Evolutionary conservation across 2,888 invertebrate genomes (phyloP).

Genomic region (Aricia artaxerxes): DNA sequence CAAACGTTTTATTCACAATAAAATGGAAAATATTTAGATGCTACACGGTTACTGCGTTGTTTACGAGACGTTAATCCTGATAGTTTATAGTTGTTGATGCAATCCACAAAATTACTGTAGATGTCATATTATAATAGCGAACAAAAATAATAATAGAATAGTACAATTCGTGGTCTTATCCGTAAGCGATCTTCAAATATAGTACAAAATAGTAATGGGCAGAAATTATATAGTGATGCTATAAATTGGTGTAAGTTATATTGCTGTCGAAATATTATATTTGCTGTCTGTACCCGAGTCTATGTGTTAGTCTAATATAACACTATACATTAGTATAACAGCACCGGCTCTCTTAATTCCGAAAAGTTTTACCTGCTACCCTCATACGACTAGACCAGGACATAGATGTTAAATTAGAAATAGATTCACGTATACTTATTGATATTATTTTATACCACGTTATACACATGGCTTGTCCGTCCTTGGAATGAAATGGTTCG

Average conservation of each 20-base stretch:
- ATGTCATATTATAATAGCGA: conserved; percentile 13
- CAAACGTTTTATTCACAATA: conserved; percentile 25
- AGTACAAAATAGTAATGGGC: conserved; percentile 29
- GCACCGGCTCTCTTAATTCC: conserved; percentile 9
- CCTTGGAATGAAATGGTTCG: conserved; percentile 59
- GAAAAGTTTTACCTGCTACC: neutral
- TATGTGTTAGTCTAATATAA: conserved; percentile 22
- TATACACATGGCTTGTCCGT: conserved; percentile 67
- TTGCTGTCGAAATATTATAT: neutral
- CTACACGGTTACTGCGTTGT: conserved; percentile 8
- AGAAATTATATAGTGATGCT: conserved; percentile 19
- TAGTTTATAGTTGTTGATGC: conserved; percentile 24
- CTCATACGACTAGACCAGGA: conserved; percentile 29
- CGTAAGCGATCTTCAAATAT: conserved; percentile 16
- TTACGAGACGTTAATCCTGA: conserved; percentile 1
- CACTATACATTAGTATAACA: neutral
- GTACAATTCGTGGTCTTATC: conserved; percentile 29
- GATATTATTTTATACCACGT: conserved; percentile 40
- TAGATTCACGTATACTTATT: conserved; percentile 36
- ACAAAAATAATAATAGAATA: conserved; percentile 11
- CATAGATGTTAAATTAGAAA: conserved; percentile 35
- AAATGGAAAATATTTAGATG: neutral
- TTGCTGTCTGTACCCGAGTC: conserved; percentile 28
- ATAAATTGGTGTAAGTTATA: conserved; percentile 26
- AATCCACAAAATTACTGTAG: conserved; percentile 18